A percentile compares a stretch with the other conserved stretches of the same genome.
Evolutionary conservation across 2,113 vertebrate species (phyloP).

Genomic region (Sapajus apella): DNA sequence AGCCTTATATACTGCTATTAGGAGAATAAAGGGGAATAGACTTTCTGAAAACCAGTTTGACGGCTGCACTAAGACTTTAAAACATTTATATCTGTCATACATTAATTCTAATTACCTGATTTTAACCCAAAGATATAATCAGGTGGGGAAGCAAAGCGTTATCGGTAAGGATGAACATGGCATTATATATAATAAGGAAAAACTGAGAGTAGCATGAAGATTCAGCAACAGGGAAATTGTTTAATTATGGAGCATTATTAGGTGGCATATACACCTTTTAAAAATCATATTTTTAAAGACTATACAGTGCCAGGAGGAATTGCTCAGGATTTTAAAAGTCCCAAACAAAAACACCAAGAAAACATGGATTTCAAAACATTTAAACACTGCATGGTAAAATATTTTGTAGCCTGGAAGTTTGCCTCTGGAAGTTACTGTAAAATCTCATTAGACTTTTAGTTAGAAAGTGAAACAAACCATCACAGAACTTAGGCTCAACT

Average conservation of each 20-base stretch:
- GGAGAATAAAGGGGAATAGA: not conserved
- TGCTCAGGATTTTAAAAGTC: not conserved
- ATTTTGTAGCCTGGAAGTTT: not conserved
- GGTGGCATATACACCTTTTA: not conserved
- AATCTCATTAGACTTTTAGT: not conserved
- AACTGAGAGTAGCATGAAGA: not conserved
- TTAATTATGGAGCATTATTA: not conserved
- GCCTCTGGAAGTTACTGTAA: not conserved
- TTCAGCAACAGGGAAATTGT: not conserved
- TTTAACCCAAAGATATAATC: not conserved
- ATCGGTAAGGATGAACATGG: not conserved
- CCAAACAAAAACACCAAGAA: not conserved
- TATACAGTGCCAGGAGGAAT: not conserved
- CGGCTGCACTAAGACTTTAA: not conserved
- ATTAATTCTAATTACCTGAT: not conserved
- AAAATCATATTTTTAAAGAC: not conserved
- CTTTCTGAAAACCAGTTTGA: slow-evolving; percentile 6
- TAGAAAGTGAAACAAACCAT: not conserved
- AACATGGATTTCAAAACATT: not conserved
- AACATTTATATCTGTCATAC: not conserved
- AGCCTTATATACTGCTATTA: not conserved
- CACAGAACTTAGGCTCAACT: not conserved
- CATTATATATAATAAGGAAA: not conserved
- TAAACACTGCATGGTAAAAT: not conserved
- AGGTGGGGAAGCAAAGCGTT: not conserved